Base-by-base conservation (phyloP, 2,113 vertebrate genomes). In the Phasianus colchicus region DNA sequence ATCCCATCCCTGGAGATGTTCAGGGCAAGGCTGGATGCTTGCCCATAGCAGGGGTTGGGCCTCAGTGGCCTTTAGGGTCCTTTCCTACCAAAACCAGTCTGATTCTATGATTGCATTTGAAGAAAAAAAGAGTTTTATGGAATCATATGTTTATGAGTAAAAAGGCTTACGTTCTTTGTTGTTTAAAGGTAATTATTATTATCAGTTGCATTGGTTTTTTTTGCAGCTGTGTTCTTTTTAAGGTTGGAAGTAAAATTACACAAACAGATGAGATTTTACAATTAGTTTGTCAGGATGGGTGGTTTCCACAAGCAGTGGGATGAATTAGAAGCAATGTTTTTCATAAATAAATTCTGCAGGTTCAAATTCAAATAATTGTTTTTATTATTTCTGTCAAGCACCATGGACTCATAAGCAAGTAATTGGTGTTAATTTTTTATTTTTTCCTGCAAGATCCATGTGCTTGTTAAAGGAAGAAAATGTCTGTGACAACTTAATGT, bases 111-210 rank as follows among this genome's bases (percentile, higher is more conserved):
- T 70, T 83, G 81, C 36, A 25, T 27, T 83, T 88, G 52, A 81
- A 82, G 30, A 64, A 71, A 64, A 61, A 30, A 64, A 32, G 48
- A 57, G 3, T 70, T 94, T 92, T 93, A 36, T 52, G 9, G 80
- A 32, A 86, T 89, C 60, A 22, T 64, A 20, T 21, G 27, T 22
- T 71, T 71, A 55, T 5, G 8, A 88, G 95, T 77, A 66, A 92
- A 96, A 96, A 79, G 21, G 45, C 40, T 40, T 38, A 20, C 74
- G 30, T 90, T 96, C 38, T 81, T 86, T 88, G 76, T 88, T 54
- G 25, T 88, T 96, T 97, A 91, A 83, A 80, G 48, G 34, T 74
- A 83, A 92, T 94, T 80, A 12, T 97, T 95, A 64, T 89, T 54
- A 73, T 64, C 48, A 75, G 34, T 27, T 84, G 16, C 52, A n/a